Conservation (phyloP, 2,888 invertebrate genomes). For the Catocala sponsa region DNA sequence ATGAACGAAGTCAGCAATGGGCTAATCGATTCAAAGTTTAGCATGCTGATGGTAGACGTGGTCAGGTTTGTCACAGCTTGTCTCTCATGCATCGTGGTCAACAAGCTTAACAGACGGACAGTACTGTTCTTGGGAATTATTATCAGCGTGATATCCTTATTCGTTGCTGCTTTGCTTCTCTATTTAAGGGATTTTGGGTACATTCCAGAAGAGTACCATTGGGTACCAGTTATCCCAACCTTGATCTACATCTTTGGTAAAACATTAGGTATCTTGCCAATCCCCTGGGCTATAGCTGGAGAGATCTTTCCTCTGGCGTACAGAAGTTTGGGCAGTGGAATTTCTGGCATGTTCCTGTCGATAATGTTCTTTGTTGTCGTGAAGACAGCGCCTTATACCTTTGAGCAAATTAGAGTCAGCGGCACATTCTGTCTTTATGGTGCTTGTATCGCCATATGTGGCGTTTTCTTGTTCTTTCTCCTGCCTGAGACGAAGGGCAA, state of each 20-base stretch:
- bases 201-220: conserved; percentile 70
- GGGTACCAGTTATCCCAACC: conserved; percentile 83
- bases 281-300: conserved; percentile 92
- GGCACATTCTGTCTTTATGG: conserved; percentile 90
- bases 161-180: conserved; percentile 79
- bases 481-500: conserved; percentile 91
- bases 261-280: conserved; percentile 88
- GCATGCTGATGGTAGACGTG: conserved; percentile 90
- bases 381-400: conserved; percentile 89
- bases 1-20: conserved; percentile 88
- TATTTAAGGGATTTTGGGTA: conserved; percentile 73
- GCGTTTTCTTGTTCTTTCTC: conserved; percentile 86
- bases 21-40: conserved; percentile 88
- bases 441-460: conserved; percentile 84
- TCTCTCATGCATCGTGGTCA: conserved; percentile 88
- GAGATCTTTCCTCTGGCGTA: conserved; percentile 90
- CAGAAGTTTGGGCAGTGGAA: conserved; percentile 90
- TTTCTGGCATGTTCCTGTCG: conserved; percentile 89
- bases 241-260: conserved; percentile 88
- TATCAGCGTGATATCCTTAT: conserved; percentile 87
- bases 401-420: conserved; percentile 83
- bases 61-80: conserved; percentile 89
- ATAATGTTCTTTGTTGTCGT: conserved; percentile 90
- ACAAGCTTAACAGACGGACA: conserved; percentile 88
- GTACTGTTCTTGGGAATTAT: conserved; percentile 89